Conservation (phyloP, 1,140 invertebrate species). For the Brachionus koreanus region DNA sequence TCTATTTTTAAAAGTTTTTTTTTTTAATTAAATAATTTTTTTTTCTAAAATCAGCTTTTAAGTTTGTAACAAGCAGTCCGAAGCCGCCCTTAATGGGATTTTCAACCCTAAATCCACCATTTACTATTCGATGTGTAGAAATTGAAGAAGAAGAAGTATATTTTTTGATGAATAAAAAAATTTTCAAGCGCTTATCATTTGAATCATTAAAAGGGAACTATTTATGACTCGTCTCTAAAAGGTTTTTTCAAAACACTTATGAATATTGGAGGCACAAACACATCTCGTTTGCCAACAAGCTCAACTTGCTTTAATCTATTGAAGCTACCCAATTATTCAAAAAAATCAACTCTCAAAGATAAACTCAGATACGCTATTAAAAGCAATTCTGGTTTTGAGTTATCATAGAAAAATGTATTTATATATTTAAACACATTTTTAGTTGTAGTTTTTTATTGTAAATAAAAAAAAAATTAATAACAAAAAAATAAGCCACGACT, state of each 20-base stretch:
- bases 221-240: slow-evolving; percentile 62
- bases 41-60: slow-evolving; percentile 51
- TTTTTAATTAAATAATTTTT: neutral
- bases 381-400: slow-evolving; percentile 96
- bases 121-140: slow-evolving; percentile 98
- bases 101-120: slow-evolving; percentile 91
- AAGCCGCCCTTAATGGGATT: slow-evolving; percentile 95
- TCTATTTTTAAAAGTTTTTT: slow-evolving; percentile 77
- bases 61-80: slow-evolving; percentile 99
- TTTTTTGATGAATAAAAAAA: neutral
- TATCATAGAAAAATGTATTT: slow-evolving; percentile 59
- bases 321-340: slow-evolving; percentile 97
- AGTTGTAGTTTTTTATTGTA: neutral
- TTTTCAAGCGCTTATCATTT: neutral
- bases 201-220: slow-evolving; percentile 48
- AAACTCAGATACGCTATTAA: slow-evolving; percentile 94
- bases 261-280: slow-evolving; percentile 87
- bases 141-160: slow-evolving; percentile 84
- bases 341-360: slow-evolving; percentile 85
- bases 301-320: slow-evolving; percentile 98
- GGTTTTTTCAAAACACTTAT: slow-evolving; percentile 96
- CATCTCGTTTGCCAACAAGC: slow-evolving; percentile 88
- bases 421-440: neutral
- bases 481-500: no score
- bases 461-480: no score